phyloP scores from a whole-genome alignment of 2,113 vertebrate genomes.

The Xiphophorus hellerii region DNA sequence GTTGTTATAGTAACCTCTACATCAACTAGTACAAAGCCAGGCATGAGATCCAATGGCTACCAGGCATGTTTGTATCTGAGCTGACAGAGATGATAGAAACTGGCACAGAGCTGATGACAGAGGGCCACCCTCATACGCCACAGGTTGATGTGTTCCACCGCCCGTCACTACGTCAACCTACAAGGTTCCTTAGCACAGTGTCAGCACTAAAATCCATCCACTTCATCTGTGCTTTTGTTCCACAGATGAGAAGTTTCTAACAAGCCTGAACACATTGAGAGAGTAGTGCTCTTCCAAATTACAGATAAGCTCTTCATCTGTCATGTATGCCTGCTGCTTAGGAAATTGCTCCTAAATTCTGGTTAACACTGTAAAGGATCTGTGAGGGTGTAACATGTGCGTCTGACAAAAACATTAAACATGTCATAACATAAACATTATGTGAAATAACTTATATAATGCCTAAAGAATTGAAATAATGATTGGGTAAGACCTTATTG shows the following conservation, averaged over 20 bases:
- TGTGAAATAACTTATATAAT: slow-evolving; percentile 47
- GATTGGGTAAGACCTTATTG: slow-evolving; percentile 36
- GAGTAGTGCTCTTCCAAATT: slow-evolving; percentile 79
- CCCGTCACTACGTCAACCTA: slow-evolving; percentile 68
- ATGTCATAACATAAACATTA: slow-evolving; percentile 51
- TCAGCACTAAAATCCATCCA: slow-evolving; percentile 75
- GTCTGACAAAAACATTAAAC: slow-evolving; percentile 34
- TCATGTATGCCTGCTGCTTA: slow-evolving; percentile 68
- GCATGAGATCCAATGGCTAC: slow-evolving; percentile 29
- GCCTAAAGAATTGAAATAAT: slow-evolving; percentile 15
- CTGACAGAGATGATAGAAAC: slow-evolving; percentile 38
- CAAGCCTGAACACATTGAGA: slow-evolving; percentile 80
- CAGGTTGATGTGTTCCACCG: slow-evolving; percentile 45
- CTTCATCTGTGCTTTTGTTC: slow-evolving; percentile 76
- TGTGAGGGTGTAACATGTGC: not conserved
- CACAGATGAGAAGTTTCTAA: slow-evolving; percentile 68
- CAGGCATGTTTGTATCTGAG: slow-evolving; percentile 62
- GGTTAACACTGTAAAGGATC: slow-evolving; percentile 35
- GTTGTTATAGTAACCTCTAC: slow-evolving; percentile 56
- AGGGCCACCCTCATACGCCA: slow-evolving; percentile 51
- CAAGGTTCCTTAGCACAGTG: slow-evolving; percentile 70
- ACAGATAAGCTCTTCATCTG: slow-evolving; percentile 82
- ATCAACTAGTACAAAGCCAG: slow-evolving; percentile 68
- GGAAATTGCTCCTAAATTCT: slow-evolving; percentile 64
- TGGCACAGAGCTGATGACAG: slow-evolving; percentile 53